phyloP scores from a whole-genome alignment of 1,140 invertebrate species.

The Drosophila eugracilis region DNA sequence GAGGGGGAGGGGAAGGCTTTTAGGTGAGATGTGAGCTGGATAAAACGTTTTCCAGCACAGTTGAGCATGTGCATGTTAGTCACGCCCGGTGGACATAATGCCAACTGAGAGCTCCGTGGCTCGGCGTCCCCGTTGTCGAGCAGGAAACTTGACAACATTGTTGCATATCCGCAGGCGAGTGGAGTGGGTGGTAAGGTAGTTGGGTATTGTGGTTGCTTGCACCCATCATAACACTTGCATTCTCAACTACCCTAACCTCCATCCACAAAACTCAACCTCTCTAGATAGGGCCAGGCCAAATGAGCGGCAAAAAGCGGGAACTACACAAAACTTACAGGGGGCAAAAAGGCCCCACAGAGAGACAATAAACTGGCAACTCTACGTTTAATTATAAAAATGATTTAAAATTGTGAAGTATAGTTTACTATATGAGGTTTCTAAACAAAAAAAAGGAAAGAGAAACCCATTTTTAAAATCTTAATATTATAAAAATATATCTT shows the following conservation, averaged over 20 bases:
- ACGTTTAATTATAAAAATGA: no score
- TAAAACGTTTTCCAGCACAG: constrained; percentile 77
- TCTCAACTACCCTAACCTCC: constrained; percentile 1
- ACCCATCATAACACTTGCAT: constrained; percentile 36
- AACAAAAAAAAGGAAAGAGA: no score
- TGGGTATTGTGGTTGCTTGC: constrained; percentile 43
- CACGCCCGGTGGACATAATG: constrained; percentile 78
- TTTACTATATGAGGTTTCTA: no score
- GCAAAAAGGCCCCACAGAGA: constrained; percentile 11
- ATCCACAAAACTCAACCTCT: background rate
- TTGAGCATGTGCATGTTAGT: constrained; percentile 80
- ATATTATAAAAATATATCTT: no score
- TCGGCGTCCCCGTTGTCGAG: constrained; percentile 13
- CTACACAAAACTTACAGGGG: constrained; percentile 14
- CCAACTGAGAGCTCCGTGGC: constrained; percentile 34
- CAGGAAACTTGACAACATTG: constrained; percentile 73
- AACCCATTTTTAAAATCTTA: no score
- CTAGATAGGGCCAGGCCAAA: constrained; percentile 20
- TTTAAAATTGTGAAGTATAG: no score
- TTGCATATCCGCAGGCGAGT: constrained; percentile 74
- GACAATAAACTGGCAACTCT: background rate
- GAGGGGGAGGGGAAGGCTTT: constrained; percentile 39
- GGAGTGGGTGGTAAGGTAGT: constrained; percentile 19
- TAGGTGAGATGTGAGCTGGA: constrained; percentile 48
- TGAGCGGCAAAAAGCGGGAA: constrained; percentile 31